Base-by-base conservation (phyloP, 2,888 invertebrate genomes). In the Spodoptera exigua region DNA sequence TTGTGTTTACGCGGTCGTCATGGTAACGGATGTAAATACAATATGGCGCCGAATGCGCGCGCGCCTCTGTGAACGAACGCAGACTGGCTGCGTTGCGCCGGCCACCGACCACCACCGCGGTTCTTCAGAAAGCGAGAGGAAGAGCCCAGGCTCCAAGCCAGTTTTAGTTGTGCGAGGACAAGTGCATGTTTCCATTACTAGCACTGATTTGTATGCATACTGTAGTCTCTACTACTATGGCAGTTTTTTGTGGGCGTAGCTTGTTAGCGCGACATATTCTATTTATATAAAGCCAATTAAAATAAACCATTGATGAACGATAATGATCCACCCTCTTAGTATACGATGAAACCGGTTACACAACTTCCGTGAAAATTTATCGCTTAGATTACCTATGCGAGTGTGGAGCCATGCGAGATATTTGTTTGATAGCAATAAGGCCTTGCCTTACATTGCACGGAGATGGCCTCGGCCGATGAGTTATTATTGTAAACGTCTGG, bases 151-250 rank as follows among this genome's bases (percentile, higher is more conserved):
- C 85, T 86, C 83, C 82, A 86, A 91, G 90, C 92, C 77, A 85
- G 92, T 93, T 93, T 91, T 87, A 83, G 83, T 84, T 88, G 80
- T 77, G 74, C 91, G 92, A 93, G 93, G 93, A 91, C 92, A 91
- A 86, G 81, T 79, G 81, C 82, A 83, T 80, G 79, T 84, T 85
- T 84, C 80, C 80, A 84, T 78, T 85, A 85, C 85, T 81, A 76
- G 66, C 79, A 77, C 80, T 80, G 82, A 82, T 84, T 82, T 61
- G 58, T 63, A 66, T 78, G 78, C 75, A 74, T 71, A 69, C 51
- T 67, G 12, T 11, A 16, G 74, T 80, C 79, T 81, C 80, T 74
- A 78, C 79, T 59, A 13, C 40, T 21, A 13, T 16, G 46, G 56
- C 46, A 37, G 46, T 56, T 41, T 67, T 65, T 48, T 54, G 66